Conservation (phyloP, 2,888 invertebrate species). For the Augochlorella aurata region DNA sequence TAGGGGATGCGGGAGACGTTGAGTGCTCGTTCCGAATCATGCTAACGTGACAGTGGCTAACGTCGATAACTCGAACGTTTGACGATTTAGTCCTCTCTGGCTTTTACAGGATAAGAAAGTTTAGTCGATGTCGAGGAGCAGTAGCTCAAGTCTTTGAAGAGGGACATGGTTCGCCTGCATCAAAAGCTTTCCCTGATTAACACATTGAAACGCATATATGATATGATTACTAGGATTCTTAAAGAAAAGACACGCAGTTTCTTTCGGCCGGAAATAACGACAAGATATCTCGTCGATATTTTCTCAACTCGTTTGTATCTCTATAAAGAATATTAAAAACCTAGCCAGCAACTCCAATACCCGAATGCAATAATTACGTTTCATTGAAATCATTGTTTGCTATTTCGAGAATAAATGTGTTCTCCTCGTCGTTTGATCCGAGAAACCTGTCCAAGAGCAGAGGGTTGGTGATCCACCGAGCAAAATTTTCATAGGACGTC, state of each 20-base stretch:
- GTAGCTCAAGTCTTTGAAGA: background rate
- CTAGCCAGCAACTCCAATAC: too few species aligned
- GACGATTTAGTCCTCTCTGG: background rate
- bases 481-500: background rate
- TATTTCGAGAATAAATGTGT: too few species aligned
- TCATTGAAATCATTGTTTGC: too few species aligned
- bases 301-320: background rate
- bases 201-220: background rate
- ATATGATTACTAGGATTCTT: too few species aligned
- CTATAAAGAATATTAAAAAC: too few species aligned
- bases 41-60: too few species aligned
- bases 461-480: too few species aligned
- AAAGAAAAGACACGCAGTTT: background rate
- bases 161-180: background rate
- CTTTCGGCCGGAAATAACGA: background rate
- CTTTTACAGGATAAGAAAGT: background rate
- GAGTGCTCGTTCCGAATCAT: too few species aligned
- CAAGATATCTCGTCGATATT: background rate
- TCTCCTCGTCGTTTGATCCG: too few species aligned
- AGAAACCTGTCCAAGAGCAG: too few species aligned
- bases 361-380: too few species aligned
- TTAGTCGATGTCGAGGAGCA: background rate
- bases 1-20: too few species aligned
- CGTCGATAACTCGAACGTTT: background rate
- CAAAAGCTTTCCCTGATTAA: background rate